Conservation (phyloP, 92 coral and sea anemone genomes). For the Metridium senile region DNA sequence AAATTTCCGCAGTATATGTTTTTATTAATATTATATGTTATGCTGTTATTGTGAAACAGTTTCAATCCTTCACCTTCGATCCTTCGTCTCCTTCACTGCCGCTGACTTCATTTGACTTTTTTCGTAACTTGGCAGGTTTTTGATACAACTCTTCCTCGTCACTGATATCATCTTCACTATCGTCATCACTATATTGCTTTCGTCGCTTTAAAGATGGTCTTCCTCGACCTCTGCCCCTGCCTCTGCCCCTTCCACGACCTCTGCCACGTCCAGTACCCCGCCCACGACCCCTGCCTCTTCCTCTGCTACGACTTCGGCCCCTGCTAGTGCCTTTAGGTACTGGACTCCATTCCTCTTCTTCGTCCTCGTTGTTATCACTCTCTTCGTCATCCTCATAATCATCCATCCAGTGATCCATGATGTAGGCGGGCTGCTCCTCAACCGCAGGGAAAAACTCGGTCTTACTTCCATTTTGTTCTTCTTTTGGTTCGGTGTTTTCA, state of each 20-base stretch:
- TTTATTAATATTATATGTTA: too few relatives aligned
- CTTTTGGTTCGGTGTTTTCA: slow-evolving; percentile 7
- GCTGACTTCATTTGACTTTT: slow-evolving; percentile 50
- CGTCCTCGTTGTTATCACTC: slow-evolving; percentile 31
- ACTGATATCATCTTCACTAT: slow-evolving; percentile 49
- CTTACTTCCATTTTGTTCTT: slow-evolving; percentile 19
- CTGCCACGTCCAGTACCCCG: slow-evolving; percentile 42
- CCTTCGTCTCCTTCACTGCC: slow-evolving; percentile 47
- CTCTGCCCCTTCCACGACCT: slow-evolving; percentile 46
- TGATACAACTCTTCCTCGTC: slow-evolving; percentile 7
- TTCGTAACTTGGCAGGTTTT: slow-evolving; percentile 22
- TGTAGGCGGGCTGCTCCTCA: neutral
- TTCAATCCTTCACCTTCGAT: slow-evolving; percentile 19
- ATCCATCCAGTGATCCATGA: slow-evolving; percentile 19
- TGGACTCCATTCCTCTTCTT: slow-evolving; percentile 40
- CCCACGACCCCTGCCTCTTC: slow-evolving; percentile 48
- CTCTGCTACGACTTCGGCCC: slow-evolving; percentile 29
- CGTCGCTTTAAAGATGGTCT: slow-evolving; percentile 28
- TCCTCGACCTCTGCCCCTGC: slow-evolving; percentile 45
- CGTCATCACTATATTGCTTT: slow-evolving; percentile 42
- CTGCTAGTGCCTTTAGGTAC: slow-evolving; percentile 27
- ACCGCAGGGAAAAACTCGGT: slow-evolving; percentile 8
- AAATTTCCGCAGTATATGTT: too few relatives aligned
- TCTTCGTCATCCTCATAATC: slow-evolving; percentile 30
- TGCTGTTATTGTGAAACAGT: too few relatives aligned